These are phyloP conservation scores for Rhadina sibilatrix DNA, from an alignment of 2,113 vertebrate species.

Conservation along the genomic window DNA sequence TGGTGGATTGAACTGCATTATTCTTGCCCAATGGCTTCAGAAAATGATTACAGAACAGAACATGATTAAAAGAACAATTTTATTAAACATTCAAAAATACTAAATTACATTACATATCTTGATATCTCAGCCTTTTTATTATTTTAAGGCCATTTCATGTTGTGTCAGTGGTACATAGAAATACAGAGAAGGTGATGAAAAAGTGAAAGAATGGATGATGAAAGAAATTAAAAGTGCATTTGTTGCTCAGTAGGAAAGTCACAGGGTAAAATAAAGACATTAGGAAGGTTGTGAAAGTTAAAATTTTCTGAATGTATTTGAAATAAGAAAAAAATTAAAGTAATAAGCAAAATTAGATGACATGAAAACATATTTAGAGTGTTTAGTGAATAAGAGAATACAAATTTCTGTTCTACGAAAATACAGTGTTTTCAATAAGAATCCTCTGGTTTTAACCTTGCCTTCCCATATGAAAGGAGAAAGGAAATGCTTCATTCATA, in stretches of 20 bases:
- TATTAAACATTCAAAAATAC: background rate
- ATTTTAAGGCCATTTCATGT: background rate
- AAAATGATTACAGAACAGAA: background rate
- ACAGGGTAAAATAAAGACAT: background rate
- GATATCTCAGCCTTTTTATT: background rate
- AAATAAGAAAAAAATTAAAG: background rate
- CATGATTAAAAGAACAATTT: background rate
- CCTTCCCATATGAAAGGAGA: background rate
- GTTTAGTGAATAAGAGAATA: background rate
- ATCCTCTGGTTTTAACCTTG: background rate
- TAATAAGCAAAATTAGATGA: background rate
- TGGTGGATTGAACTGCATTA: background rate
- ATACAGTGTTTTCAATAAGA: background rate
- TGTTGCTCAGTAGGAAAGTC: background rate
- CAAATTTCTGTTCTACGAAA: background rate
- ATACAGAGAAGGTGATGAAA: background rate
- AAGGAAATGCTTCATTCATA: background rate
- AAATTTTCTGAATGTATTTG: background rate
- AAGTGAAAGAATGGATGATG: background rate
- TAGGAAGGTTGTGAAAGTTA: background rate
- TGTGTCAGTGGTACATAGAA: background rate
- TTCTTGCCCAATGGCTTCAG: background rate
- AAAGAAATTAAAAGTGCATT: background rate
- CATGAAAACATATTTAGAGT: background rate
- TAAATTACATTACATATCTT: background rate